Conservation (phyloP, 2,113 vertebrate species). For the Aphelocoma coerulescens region DNA sequence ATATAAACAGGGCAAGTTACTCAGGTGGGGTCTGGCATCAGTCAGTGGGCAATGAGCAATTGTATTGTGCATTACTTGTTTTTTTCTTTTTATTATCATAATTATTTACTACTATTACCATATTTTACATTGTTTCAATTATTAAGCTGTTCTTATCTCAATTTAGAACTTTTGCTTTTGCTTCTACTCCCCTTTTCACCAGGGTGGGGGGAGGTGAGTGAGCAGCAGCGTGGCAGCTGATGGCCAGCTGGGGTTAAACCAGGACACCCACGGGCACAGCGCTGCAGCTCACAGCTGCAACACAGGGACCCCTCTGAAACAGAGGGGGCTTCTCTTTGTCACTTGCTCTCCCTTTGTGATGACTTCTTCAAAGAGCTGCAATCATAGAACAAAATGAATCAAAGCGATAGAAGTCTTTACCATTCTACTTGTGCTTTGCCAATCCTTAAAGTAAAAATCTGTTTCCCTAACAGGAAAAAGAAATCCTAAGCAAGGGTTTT, state of each 20-base stretch:
- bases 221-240: background rate
- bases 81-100: background rate
- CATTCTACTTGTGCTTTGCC: background rate
- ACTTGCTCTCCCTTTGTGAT: background rate
- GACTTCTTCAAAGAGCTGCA: background rate
- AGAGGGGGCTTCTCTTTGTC: too few species aligned
- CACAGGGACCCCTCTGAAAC: background rate
- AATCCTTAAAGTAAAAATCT: background rate
- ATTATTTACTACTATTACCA: background rate
- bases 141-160: background rate
- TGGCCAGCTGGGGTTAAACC: background rate
- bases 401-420: background rate
- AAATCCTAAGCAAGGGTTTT: background rate
- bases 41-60: accelerated
- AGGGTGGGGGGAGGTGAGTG: background rate
- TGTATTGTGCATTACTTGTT: too few species aligned
- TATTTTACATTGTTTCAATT: background rate
- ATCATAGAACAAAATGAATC: background rate
- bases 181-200: background rate
- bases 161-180: background rate
- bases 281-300: background rate
- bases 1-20: background rate
- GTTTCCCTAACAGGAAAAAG: background rate
- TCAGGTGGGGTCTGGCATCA: background rate
- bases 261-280: accelerated